phyloP scores from a whole-genome alignment of 2,888 invertebrate species.

The Drosophila demipolita region DNA sequence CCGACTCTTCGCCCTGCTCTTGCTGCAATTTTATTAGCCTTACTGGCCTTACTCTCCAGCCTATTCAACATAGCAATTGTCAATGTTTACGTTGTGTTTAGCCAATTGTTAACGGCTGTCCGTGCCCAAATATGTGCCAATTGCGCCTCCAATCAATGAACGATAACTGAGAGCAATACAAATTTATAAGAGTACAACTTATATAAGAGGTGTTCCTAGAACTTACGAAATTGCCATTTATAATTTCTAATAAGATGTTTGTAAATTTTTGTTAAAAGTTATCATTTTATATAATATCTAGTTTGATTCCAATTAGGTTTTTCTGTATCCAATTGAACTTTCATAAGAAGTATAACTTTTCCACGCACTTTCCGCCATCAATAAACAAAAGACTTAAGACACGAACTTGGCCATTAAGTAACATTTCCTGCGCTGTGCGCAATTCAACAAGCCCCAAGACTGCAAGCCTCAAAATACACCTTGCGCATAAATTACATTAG shows the following conservation, averaged over 20 bases:
- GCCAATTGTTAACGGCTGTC: conserved; percentile 53
- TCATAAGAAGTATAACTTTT: background rate
- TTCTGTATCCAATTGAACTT: background rate
- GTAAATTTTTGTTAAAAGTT: background rate
- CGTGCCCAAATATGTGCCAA: conserved; percentile 35
- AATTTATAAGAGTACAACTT: conserved; percentile 3
- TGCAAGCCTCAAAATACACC: conserved; percentile 27
- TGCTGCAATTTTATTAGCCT: conserved; percentile 52
- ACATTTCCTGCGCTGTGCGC: conserved; percentile 66
- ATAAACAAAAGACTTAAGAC: conserved; percentile 74
- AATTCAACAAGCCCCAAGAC: conserved; percentile 10
- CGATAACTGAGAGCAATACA: background rate
- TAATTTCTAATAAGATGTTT: no score
- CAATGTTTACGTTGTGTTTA: conserved; percentile 44
- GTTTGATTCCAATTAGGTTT: background rate
- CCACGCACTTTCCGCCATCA: conserved; percentile 28
- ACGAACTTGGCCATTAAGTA: conserved; percentile 64
- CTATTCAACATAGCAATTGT: conserved; percentile 42
- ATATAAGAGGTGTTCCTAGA: conserved; percentile 1
- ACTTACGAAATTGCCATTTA: background rate
- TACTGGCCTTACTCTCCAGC: conserved; percentile 50
- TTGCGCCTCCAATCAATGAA: conserved; percentile 21
- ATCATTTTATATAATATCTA: background rate
- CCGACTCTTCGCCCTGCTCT: conserved; percentile 11
- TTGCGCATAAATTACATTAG: conserved; percentile 69